Percentiles rank a stretch among this genome's conserved stretches.
Evolutionary conservation across 2,113 vertebrate genomes (phyloP).

Genomic region (Lepisosteus osseus): DNA sequence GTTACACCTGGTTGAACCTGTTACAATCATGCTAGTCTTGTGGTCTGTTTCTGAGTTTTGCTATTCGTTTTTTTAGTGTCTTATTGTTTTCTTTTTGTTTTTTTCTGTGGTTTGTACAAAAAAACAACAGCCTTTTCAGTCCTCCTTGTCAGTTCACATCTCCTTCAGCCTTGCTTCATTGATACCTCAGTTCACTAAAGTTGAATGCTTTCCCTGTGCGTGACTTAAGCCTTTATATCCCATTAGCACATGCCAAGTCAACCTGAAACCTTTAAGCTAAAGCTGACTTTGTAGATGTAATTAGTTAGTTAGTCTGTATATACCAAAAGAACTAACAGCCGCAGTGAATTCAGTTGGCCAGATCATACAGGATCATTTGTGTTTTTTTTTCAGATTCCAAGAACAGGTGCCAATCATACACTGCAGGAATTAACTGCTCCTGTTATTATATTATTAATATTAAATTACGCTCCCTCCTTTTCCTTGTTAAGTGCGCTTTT

Average conservation of each 20-base stretch:
- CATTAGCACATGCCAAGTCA: constrained; percentile 57
- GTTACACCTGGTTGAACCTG: not conserved
- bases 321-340: constrained; percentile 33
- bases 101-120: not conserved
- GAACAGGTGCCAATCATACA: too few relatives aligned
- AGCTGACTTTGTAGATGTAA: constrained; percentile 47
- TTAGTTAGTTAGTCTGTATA: constrained; percentile 42
- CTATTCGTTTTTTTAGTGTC: constrained; percentile 7
- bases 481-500: too few relatives aligned
- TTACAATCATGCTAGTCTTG: not conserved
- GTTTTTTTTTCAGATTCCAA: too few relatives aligned
- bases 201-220: constrained; percentile 33
- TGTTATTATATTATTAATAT: too few relatives aligned
- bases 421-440: too few relatives aligned
- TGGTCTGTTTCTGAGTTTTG: not conserved
- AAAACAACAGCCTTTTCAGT: constrained; percentile 19
- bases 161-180: constrained; percentile 37
- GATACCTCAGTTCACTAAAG: constrained; percentile 40
- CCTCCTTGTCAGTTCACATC: constrained; percentile 41
- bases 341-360: constrained; percentile 29
- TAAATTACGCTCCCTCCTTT: too few relatives aligned
- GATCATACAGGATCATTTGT: constrained; percentile 41
- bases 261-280: constrained; percentile 47
- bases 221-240: constrained; percentile 44
- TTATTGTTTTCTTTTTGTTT: constrained; percentile 40